Evolutionary conservation across 2,888 invertebrate species (phyloP), one percentile per base, ranked within the genome.

Genomic region (Tachina fera): DNA sequence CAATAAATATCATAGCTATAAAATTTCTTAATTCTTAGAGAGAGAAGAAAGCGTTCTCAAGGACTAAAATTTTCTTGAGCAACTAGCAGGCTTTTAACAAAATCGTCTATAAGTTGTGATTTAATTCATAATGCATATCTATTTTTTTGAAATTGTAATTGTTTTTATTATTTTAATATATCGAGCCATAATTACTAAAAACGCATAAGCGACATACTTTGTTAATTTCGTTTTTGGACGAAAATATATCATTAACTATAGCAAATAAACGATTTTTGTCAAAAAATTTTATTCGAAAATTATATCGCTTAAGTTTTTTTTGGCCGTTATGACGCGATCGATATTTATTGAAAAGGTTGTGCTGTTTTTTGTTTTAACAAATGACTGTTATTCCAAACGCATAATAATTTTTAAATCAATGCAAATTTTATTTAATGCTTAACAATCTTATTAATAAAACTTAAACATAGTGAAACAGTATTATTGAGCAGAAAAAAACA

Each of bases 291-390:
- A 0, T 31, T 6, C 31, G 0, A 31, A 31, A 31, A 31, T 31
- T 31, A 31, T 6, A 31, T 31, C 31, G 6, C 31, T 31, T 31
- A 31, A 31, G 31, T 6, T 5, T 6, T 31, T 5, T 31, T 31
- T 5, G 5, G 6, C 31, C 0, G 49, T 49, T 49, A n/a, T n/a
- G 49, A n/a, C 49, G 4, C 49, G 49, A n/a, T 49, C 31, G 3
- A 65, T 71, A 22, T 75, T 41, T 14, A 43, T 63, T 43, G 14
- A 56, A 71, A 81, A 70, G 84, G 84, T 85, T 85, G 85, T 82
- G 65, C 16, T 79, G 53, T 71, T 49, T 53, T 68, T 56, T 71
- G 31, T 51, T 51, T 68, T 6, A 65, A 65, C 19, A 61, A 60
- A 75, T 74, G 80, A 67, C 67, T 75, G 60, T 49, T 45, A 51